A percentile compares a stretch with the other conserved stretches of the same genome.
Conservation (phyloP, 2,797 vertebrate genomes). For the Emys orbicularis region DNA sequence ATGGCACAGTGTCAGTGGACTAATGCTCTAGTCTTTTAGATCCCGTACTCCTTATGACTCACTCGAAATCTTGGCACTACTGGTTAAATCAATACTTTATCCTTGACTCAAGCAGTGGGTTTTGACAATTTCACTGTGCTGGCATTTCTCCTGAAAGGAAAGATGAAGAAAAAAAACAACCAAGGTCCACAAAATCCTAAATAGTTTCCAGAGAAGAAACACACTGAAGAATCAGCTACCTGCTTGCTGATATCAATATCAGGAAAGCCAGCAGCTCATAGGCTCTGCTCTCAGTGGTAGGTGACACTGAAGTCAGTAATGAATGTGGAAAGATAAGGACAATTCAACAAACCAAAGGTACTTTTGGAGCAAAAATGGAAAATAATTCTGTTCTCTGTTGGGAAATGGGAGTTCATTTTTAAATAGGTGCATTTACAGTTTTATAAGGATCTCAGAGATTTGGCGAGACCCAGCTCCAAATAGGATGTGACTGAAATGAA, state of each 20-base stretch:
- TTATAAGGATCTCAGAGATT: background rate
- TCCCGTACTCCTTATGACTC: slow-evolving; percentile 59
- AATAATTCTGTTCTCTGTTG: background rate
- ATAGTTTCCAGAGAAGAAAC: slow-evolving; percentile 43
- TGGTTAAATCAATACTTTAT: slow-evolving; percentile 72
- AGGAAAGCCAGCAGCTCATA: slow-evolving; percentile 17
- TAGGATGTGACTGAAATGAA: background rate
- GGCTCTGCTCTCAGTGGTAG: background rate
- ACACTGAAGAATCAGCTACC: slow-evolving; percentile 17
- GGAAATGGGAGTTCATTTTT: background rate
- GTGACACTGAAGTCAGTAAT: background rate
- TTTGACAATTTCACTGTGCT: slow-evolving; percentile 65
- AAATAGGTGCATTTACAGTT: background rate
- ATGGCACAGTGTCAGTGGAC: slow-evolving; percentile 29
- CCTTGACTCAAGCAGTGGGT: slow-evolving; percentile 64
- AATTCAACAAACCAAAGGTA: background rate
- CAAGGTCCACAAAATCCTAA: slow-evolving; percentile 23
- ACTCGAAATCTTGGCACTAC: slow-evolving; percentile 56
- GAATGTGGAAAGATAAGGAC: background rate
- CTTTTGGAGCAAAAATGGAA: background rate
- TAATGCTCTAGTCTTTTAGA: slow-evolving; percentile 51
- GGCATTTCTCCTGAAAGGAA: slow-evolving; percentile 62
- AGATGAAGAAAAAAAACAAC: slow-evolving; percentile 50
- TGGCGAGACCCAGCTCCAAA: background rate
- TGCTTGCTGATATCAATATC: background rate